Conservation (phyloP, 2,113 vertebrate species). For the Synodontis membranacea region DNA sequence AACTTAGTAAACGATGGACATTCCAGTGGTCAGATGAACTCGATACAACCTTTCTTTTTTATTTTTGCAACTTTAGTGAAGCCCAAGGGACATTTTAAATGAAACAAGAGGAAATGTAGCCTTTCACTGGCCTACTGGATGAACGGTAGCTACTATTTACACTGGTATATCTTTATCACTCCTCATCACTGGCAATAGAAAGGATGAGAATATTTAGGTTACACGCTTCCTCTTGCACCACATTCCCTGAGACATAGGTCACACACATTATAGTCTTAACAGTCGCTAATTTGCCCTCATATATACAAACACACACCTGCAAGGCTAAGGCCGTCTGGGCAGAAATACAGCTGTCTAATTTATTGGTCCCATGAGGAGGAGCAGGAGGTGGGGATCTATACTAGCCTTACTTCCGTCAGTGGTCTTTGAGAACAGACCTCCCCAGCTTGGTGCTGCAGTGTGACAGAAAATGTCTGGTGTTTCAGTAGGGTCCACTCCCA, state of each 20-base stretch:
- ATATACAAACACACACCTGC: conserved; percentile 81
- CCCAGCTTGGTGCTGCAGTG: conserved; percentile 41
- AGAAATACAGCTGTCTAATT: conserved; percentile 75
- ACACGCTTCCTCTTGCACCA: conserved; percentile 70
- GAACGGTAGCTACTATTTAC: conserved; percentile 42
- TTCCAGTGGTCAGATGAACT: conserved; percentile 64
- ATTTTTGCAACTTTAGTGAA: conserved; percentile 46
- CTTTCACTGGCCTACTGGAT: conserved; percentile 51
- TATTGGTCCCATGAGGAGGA: conserved; percentile 72
- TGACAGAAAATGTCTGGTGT: conserved; percentile 55
- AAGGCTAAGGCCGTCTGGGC: conserved; percentile 69
- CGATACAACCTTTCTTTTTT: conserved; percentile 62
- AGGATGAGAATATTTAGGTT: conserved; percentile 75
- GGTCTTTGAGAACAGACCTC: conserved; percentile 48
- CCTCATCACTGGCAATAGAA: conserved; percentile 54
- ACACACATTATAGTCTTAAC: conserved; percentile 68
- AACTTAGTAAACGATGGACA: conserved; percentile 58
- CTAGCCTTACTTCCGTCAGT: conserved; percentile 70
- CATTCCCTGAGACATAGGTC: conserved; percentile 74
- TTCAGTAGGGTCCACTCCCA: conserved; percentile 49
- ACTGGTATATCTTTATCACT: conserved; percentile 60
- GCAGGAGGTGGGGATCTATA: conserved; percentile 70
- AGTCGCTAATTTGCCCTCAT: conserved; percentile 66
- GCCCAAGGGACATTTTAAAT: conserved; percentile 50
- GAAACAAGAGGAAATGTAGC: conserved; percentile 45